These are phyloP conservation scores for Antechinus stuartii DNA, from an alignment of 2,113 vertebrate species.

Conservation along the genomic window DNA sequence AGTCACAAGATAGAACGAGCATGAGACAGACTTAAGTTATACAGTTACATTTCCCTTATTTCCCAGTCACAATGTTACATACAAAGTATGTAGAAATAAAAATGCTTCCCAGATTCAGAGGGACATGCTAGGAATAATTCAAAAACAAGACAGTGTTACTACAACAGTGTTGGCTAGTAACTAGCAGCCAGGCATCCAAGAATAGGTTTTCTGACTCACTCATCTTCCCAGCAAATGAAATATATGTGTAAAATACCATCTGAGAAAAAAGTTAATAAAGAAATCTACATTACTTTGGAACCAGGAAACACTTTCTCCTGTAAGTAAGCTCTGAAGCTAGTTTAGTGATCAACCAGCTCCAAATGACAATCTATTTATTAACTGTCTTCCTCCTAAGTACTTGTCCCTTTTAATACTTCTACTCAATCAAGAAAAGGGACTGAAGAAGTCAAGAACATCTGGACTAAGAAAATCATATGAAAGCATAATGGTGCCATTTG, in stretches of 20 bases:
- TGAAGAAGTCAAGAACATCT: neutral
- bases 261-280: constrained; percentile 16
- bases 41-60: constrained; percentile 30
- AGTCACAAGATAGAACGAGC: too few relatives aligned
- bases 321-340: constrained; percentile 39
- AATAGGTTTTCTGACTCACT: constrained; percentile 5
- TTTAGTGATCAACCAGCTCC: constrained; percentile 13
- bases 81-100: constrained; percentile 1
- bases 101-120: neutral
- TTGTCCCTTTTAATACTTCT: neutral
- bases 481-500: neutral
- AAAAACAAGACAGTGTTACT: constrained; percentile 30
- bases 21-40: constrained; percentile 3
- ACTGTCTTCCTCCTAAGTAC: neutral
- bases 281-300: constrained; percentile 26
- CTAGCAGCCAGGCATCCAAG: constrained; percentile 22
- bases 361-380: constrained; percentile 31
- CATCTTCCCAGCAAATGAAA: constrained; percentile 15
- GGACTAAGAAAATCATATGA: neutral
- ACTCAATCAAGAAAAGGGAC: too few relatives aligned
- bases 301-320: neutral
- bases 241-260: neutral
- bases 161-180: constrained; percentile 9
- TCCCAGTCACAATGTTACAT: constrained; percentile 25
- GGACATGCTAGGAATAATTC: constrained; percentile 23